Base-by-base conservation (phyloP, 2,888 invertebrate species). In the Conus canariensis region DNA sequence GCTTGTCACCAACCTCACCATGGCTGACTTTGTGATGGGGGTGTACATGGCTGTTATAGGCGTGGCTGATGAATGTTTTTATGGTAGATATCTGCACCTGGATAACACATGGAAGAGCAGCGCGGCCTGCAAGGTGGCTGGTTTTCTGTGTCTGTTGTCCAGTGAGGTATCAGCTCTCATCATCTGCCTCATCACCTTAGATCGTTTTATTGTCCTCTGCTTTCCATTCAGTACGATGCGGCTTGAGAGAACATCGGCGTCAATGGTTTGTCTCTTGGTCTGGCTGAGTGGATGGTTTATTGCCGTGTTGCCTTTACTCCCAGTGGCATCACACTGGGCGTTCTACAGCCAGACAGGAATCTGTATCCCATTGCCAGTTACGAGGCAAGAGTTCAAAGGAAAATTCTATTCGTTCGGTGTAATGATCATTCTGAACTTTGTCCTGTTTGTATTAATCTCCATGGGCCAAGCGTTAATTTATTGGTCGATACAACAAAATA, bases 321-420 rank as follows among this genome's bases (percentile, higher is more conserved):
- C 82, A 19, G 22, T 22, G 58, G 25, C 64, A 8, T 85, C 25
- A 60, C 85, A 85, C 85, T 85, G 85, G 85, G 60, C 60, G 25
- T 85, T 85, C 22, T 85, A 85, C 60, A 64, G 85, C 25, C 85
- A 85, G 64, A 85, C 85, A 7, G 85, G 85, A 1, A 85, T 85
- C 25, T 85, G 85, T 25, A 60, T 85, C 25, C 85, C 85, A 9
- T 30, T 85, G 64, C 85, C 85, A 25, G 64, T 85, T 5, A 85
- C 85, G 14, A 85, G 25, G 12, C 60, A 25, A 12, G 8, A 30
- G 4, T 59, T 85, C 22, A 30, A 85, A 59, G 85, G 85, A 1
- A 59, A 14, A 12, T 16, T n/a, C 14, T 85, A 85, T 64, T 83
- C 83, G 5, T 58, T 83, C 22, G 14, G 56, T 59, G 58, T 83